Evolutionary conservation across 2,888 invertebrate species (phyloP).

Genomic region (Ceramica pisi): DNA sequence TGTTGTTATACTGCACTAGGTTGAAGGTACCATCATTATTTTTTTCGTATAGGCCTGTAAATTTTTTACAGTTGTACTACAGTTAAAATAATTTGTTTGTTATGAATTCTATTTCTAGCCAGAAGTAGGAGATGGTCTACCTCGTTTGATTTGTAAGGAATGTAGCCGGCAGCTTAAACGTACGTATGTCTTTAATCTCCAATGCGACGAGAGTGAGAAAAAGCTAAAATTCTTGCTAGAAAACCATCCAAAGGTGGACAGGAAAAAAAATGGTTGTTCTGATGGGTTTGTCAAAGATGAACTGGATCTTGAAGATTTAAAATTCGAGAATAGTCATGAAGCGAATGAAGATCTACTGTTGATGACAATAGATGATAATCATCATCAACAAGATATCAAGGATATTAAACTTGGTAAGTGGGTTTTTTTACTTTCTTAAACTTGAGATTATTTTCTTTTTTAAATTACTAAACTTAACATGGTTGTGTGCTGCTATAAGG

Average conservation of each 20-base stretch:
- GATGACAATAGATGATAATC: slow-evolving; percentile 59
- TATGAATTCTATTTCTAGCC: slow-evolving; percentile 74
- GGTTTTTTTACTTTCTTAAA: too few species aligned
- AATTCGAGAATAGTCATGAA: slow-evolving; percentile 44
- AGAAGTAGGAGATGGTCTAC: slow-evolving; percentile 79
- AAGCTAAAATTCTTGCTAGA: slow-evolving; percentile 73
- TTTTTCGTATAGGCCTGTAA: neutral
- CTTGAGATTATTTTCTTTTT: neutral
- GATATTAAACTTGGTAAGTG: slow-evolving; percentile 74
- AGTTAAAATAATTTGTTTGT: slow-evolving; percentile 5
- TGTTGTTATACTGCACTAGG: slow-evolving; percentile 83
- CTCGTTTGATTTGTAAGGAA: slow-evolving; percentile 84
- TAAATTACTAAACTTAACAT: neutral
- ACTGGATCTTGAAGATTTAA: slow-evolving; percentile 37
- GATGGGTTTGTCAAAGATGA: slow-evolving; percentile 55
- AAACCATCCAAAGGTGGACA: slow-evolving; percentile 32
- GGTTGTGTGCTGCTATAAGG: neutral
- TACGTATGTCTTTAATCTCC: slow-evolving; percentile 80
- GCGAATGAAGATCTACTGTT: slow-evolving; percentile 29
- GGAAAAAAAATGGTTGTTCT: slow-evolving; percentile 32
- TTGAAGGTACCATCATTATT: slow-evolving; percentile 75
- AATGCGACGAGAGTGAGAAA: slow-evolving; percentile 82
- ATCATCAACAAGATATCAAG: slow-evolving; percentile 62
- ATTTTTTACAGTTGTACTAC: neutral
- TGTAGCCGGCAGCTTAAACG: slow-evolving; percentile 82